Conservation (phyloP, 2,797 vertebrate genomes). For the Gambusia yucatana region DNA sequence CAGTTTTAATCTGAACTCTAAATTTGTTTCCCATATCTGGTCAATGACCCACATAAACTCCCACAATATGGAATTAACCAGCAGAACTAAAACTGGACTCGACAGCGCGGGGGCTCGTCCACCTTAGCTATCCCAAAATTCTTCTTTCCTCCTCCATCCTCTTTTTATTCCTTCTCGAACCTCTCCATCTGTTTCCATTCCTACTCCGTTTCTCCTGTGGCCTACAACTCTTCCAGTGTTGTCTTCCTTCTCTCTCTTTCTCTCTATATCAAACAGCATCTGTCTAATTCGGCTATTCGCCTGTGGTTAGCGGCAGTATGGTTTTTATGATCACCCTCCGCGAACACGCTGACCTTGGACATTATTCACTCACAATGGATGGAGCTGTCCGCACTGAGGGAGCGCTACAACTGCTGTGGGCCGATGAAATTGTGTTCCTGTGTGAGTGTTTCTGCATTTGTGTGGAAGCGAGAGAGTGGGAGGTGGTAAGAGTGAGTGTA, state of each 20-base stretch:
- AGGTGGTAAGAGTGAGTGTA: constrained; percentile 55
- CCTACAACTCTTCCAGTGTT: constrained; percentile 32
- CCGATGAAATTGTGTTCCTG: constrained; percentile 27
- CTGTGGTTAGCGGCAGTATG: constrained; percentile 73
- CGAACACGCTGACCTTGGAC: constrained; percentile 79
- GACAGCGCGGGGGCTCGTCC: constrained; percentile 8
- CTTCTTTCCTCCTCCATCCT: neutral
- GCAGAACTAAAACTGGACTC: constrained; percentile 32
- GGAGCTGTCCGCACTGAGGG: constrained; percentile 71
- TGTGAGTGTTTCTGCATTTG: constrained; percentile 10
- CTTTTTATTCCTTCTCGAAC: neutral
- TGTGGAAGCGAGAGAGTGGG: constrained; percentile 25
- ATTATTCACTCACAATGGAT: constrained; percentile 80
- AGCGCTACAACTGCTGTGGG: constrained; percentile 62
- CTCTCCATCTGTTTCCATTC: neutral
- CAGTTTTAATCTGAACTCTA: constrained; percentile 24
- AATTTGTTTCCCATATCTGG: constrained; percentile 44
- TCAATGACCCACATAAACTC: constrained; percentile 19
- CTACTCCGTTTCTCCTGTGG: neutral
- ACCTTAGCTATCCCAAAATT: neutral
- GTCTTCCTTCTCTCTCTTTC: constrained; percentile 34
- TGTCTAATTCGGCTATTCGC: constrained; percentile 70
- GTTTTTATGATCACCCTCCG: constrained; percentile 81
- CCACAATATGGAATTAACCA: constrained; percentile 21
- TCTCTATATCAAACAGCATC: constrained; percentile 56